Evolutionary conservation across 2,888 invertebrate genomes (phyloP), one percentile per base, ranked within the genome.

Genomic region (Scaptomyza reducta): DNA sequence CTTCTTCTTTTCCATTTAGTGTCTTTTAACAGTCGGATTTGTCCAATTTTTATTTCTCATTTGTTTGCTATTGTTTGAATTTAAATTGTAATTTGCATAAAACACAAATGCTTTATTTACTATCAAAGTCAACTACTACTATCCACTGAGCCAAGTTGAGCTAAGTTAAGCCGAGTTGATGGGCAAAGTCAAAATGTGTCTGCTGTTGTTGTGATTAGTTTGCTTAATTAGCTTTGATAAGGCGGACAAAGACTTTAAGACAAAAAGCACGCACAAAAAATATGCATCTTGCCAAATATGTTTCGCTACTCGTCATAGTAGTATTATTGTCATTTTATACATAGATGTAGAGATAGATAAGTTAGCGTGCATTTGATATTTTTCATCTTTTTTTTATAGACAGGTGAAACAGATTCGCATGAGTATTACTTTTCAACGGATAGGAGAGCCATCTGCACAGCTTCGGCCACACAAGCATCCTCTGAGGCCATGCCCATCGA

Each of bases 401-500:
- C 13, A n/a, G 49, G 9, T 29, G 16, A 16, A 51, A 27, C 13
- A 25, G n/a, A 10, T 9, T n/a, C 11, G 6, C 27, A 14, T 3
- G 10, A 14, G 10, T 0, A 14, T n/a, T 27, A 71, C n/a, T 56
- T 33, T 3, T 3, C 11, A 35, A 7, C 9, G 18, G 66, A 64
- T 4, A 51, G 14, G 0, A 82, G 54, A 0, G 72, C 81, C 33
- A 82, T 58, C 14, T 92, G 93, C 16, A 94, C 92, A 25, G 94
- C 90, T 77, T 93, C 92, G 2, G 94, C 94, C 53, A 94, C 92
- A 33, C 93, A 93, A 31, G 93, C 93, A 89, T 94, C 94, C 90
- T 94, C 94, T 1, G 93, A 91, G 0, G 94, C 94, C 92, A 94
- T 93, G 40, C 94, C 94, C 82, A 94, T 90, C n/a, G 94, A 94